Evolutionary conservation across 2,888 invertebrate species (phyloP), one percentile per base, ranked within the genome.

Genomic region (Drosophila neonasuta): DNA sequence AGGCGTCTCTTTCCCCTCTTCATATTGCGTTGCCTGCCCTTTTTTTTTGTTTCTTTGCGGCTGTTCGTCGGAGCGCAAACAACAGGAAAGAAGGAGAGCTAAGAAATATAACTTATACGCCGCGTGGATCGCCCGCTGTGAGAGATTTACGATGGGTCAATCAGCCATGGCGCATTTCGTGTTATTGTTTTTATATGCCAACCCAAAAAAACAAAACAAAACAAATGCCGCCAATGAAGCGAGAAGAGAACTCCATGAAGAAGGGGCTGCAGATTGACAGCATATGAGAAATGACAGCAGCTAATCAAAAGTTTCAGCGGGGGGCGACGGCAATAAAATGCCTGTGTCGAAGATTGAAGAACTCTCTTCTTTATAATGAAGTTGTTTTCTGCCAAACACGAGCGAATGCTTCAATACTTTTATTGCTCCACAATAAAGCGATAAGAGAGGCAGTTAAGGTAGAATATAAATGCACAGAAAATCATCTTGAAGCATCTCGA

Each of bases 131-230:
- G 50, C 68, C 71, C 60, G 74, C 74, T 71, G 84, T 55, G 74
- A 84, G 84, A 81, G 84, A 81, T 81, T 81, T 86, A 81, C 81
- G 81, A 81, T 67, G 81, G 82, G 81, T 81, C 86, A 81, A 78
- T 74, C 77, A 74, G 62, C 72, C 74, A 72, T 68, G 72, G 58
- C 63, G 68, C 77, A 68, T 74, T 68, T 50, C 62, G 71, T 75
- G 75, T 80, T 83, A 83, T 86, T 81, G 80, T 83, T 80, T 80
- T 73, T 64, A 44, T 67, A n/a, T 36, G 34, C n/a, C 34, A 36
- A 52, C 62, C 45, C 42, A 34, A 29, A 39, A 39, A 57, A 30
- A 10, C 4, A 50, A 57, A 64, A 52, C 36, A 54, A 61, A 58
- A 63, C 48, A 61, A 67, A 68, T 51, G 62, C 39, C 48, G 15